Base-by-base conservation (phyloP, 2,113 vertebrate genomes). In the Festucalex cinctus region DNA sequence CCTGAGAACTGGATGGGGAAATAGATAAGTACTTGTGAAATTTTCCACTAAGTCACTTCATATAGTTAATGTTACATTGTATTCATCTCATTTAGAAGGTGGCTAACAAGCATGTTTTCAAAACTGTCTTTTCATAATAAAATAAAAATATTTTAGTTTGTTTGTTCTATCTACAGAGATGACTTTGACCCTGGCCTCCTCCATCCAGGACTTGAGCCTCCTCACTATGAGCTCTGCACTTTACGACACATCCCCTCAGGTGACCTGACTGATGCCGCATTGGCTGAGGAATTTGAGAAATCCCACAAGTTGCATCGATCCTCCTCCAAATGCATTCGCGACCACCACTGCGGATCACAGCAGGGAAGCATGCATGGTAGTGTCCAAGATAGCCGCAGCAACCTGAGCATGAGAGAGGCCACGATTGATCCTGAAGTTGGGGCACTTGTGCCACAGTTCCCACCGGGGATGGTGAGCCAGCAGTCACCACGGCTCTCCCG, bases 301-400 rank as follows among this genome's bases (percentile, higher is more conserved):
- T 95, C 94, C 77, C 94, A 95, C 75, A 94, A 95, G 85, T 92
- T 97, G 86, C 91, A 91, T 70, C 94, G 94, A 75, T 93, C 94
- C 22, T 97, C 95, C 74, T 98, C 96, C 86, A 96, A 95, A 89
- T 98, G 97, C 86, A 91, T 97, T 81, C 95, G 96, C 2, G 95
- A 96, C 89, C 97, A 98, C 91, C 97, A 99, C 92, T 99, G 97
- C 83, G 97, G 97, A 83, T 97, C 97, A 19, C 94, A 94, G 64
- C 88, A 94, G 57, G 95, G 94, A 77, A 86, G 86, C 94, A 88
- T 84, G 76, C 87, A 94, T 56, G 95, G 94, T 87, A 97, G 94
- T 35, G 85, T 90, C 37, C 95, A 94, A 57, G 96, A 94, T 69
- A 98, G 97, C 91, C 95, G 93, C 90, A 96, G 91, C 81, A 97